phyloP scores from a whole-genome alignment of 2,113 vertebrate genomes.

The Rhinopomastus cyanomelas region DNA sequence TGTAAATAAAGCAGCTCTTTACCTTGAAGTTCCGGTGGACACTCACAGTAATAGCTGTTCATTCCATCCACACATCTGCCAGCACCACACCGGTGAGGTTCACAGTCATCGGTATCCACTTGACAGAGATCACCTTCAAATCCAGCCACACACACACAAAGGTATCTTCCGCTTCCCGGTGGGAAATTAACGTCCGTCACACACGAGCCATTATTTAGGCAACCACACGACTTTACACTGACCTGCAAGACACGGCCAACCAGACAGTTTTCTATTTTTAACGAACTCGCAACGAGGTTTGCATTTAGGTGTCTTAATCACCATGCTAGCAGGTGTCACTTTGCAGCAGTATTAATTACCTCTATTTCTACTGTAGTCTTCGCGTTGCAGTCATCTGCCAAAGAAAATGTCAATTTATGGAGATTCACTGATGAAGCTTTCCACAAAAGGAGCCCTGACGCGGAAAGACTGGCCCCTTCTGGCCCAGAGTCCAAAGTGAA shows the following conservation, averaged over 20 bases:
- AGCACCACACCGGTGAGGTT: conserved; percentile 80
- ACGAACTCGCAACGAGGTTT: not conserved
- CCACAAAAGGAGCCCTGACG: conserved; percentile 85
- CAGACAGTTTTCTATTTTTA: conserved; percentile 22
- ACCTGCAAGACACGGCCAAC: conserved; percentile 75
- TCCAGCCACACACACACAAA: conserved; percentile 81
- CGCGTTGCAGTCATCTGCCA: conserved; percentile 82
- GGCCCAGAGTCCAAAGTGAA: conserved; percentile 83
- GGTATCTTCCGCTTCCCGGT: conserved; percentile 77
- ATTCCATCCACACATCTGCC: conserved; percentile 80
- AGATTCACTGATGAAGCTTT: conserved; percentile 65
- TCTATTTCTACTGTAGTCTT: conserved; percentile 73
- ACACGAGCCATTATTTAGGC: conserved; percentile 85
- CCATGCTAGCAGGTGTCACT: not conserved
- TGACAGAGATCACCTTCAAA: conserved; percentile 82
- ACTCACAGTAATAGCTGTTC: conserved; percentile 83
- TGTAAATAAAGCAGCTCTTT: conserved; percentile 15
- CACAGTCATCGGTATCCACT: conserved; percentile 78
- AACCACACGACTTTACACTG: conserved; percentile 81
- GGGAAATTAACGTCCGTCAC: conserved; percentile 73
- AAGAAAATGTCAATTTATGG: conserved; percentile 75
- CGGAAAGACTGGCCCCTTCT: conserved; percentile 78
- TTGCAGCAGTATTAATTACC: conserved; percentile 71
- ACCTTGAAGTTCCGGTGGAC: conserved; percentile 84
- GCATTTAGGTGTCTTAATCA: not conserved